A percentile compares a stretch with the other conserved stretches of the same genome.
phyloP scores from a whole-genome alignment of 1,140 invertebrate genomes.

The Zaprionus taronus region DNA sequence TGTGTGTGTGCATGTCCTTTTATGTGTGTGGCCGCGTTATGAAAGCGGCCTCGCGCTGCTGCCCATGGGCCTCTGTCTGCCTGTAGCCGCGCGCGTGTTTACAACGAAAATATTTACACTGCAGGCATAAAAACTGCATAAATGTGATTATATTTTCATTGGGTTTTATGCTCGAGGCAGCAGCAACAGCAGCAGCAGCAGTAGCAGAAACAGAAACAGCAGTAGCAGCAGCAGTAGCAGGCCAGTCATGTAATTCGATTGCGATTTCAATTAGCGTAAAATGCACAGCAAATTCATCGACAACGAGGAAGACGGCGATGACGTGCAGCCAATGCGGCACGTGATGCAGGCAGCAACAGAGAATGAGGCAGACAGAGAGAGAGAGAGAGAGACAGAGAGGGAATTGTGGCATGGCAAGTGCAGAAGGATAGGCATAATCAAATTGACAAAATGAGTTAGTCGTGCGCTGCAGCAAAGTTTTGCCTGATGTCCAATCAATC shows the following conservation, averaged over 20 bases:
- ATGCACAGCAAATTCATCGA: conserved; percentile 52
- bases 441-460: background rate
- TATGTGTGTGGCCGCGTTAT: conserved; percentile 22
- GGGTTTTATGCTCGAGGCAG: conserved; percentile 55
- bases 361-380: background rate
- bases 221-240: background rate
- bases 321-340: background rate
- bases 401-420: background rate
- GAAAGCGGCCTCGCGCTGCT: conserved; percentile 27
- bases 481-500: background rate
- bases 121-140: conserved; percentile 82
- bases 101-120: conserved; percentile 79
- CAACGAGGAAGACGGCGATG: conserved; percentile 22
- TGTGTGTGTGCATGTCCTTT: conserved; percentile 11
- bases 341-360: background rate
- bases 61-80: background rate
- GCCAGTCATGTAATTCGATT: conserved; percentile 74
- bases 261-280: conserved; percentile 82
- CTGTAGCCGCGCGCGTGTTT: conserved; percentile 40
- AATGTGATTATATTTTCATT: conserved; percentile 83
- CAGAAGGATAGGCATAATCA: background rate
- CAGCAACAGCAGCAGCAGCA: background rate
- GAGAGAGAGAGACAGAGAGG: background rate
- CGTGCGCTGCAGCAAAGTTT: background rate
- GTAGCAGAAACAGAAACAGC: background rate